Percentiles rank a stretch among this genome's conserved stretches.
phyloP scores from a whole-genome alignment of 2,888 invertebrate species.

The Allygus modestus region DNA sequence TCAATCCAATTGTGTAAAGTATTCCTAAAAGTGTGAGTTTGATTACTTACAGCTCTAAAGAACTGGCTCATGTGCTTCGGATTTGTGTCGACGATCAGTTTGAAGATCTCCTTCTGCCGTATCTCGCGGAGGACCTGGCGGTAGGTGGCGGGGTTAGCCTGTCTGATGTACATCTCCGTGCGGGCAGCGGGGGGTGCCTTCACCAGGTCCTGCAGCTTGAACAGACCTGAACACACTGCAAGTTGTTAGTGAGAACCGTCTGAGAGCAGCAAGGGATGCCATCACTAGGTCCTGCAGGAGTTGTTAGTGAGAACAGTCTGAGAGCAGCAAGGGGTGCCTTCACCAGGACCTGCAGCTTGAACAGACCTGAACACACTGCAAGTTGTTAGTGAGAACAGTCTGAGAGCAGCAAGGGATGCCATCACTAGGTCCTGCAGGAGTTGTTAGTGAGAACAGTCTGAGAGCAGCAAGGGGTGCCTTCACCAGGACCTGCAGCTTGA shows the following conservation, averaged over 20 bases:
- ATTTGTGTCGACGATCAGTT: slow-evolving; percentile 93
- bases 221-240: slow-evolving; percentile 78
- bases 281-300: no score
- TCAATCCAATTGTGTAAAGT: no score
- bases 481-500: slow-evolving; percentile 91
- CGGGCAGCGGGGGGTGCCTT: slow-evolving; percentile 82
- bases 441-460: no score
- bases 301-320: no score
- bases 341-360: slow-evolving; percentile 91
- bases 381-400: no score
- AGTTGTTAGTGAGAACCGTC: no score
- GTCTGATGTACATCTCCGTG: slow-evolving; percentile 85
- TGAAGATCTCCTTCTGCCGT: slow-evolving; percentile 90
- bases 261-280: no score
- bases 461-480: slow-evolving; percentile 82
- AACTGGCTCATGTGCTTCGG: slow-evolving; percentile 88
- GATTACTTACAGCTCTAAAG: slow-evolving; percentile 88
- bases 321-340: slow-evolving; percentile 82
- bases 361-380: slow-evolving; percentile 78
- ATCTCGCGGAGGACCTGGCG: slow-evolving; percentile 87
- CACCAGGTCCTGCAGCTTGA: slow-evolving; percentile 91
- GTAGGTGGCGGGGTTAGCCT: slow-evolving; percentile 83
- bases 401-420: no score
- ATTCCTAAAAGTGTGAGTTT: no score
- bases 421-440: no score